phyloP scores from a whole-genome alignment of 2,113 vertebrate genomes.

The Donacobius atricapilla region DNA sequence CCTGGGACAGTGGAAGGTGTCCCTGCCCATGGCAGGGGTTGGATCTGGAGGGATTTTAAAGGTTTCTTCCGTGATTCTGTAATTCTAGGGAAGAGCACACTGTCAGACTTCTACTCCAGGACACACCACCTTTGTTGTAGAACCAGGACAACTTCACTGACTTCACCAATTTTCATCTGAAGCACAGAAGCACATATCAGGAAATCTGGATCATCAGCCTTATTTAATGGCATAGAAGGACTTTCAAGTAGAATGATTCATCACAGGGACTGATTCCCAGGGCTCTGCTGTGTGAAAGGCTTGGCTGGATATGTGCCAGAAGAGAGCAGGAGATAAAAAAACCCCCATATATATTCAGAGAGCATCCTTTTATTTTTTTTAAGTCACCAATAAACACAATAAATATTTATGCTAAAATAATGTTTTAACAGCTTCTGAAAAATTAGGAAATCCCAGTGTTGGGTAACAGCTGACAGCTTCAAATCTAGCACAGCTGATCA shows the following conservation, averaged over 20 bases:
- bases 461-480: not conserved
- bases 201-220: not conserved
- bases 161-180: not conserved
- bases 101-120: not conserved
- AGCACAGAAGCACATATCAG: not conserved
- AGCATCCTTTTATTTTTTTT: not conserved
- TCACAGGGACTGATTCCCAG: not conserved
- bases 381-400: not conserved
- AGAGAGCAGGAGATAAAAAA: not conserved
- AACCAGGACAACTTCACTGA: not conserved
- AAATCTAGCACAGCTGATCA: not conserved
- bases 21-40: not conserved
- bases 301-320: not conserved
- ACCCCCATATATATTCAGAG: not conserved
- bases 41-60: not conserved
- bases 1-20: rapidly evolving
- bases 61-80: not conserved
- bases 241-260: not conserved
- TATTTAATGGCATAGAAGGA: not conserved
- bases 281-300: not conserved
- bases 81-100: not conserved
- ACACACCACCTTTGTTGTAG: not conserved
- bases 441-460: not conserved
- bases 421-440: not conserved
- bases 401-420: slow-evolving; percentile 16